Percentiles rank a stretch among this genome's conserved stretches.
Conservation (phyloP, 2,888 invertebrate genomes). For the Campaea margaritaria region DNA sequence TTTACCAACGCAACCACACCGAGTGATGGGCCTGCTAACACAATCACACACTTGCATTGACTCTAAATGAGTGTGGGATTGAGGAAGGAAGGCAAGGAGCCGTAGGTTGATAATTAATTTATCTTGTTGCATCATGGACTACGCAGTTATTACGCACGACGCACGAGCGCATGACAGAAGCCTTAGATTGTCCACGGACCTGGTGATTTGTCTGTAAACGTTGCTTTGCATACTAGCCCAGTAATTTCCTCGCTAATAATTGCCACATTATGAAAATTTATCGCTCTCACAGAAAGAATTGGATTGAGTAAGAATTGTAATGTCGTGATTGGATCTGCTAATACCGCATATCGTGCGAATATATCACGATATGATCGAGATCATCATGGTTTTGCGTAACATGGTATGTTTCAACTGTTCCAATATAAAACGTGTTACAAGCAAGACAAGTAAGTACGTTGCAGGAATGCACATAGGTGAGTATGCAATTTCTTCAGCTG, state of each 20-base stretch:
- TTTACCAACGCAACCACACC: slow-evolving; percentile 42
- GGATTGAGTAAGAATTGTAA: slow-evolving; percentile 23
- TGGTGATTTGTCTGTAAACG: slow-evolving; percentile 18
- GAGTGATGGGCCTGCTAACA: slow-evolving; percentile 42
- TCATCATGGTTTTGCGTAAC: slow-evolving; percentile 35
- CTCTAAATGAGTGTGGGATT: slow-evolving; percentile 48
- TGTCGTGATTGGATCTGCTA: slow-evolving; percentile 28
- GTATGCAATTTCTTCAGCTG: slow-evolving; percentile 44
- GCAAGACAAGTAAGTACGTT: slow-evolving; percentile 25
- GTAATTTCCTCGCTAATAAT: not conserved
- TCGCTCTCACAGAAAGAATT: slow-evolving; percentile 28
- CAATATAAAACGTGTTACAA: slow-evolving; percentile 30
- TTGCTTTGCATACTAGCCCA: slow-evolving; percentile 7
- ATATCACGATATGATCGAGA: slow-evolving; percentile 31
- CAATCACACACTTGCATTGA: slow-evolving; percentile 22
- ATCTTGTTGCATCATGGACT: slow-evolving; percentile 37
- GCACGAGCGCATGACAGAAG: slow-evolving; percentile 33
- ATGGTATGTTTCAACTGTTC: slow-evolving; percentile 14
- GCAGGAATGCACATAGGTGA: slow-evolving; percentile 34
- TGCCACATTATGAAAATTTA: slow-evolving; percentile 8
- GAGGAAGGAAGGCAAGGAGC: slow-evolving; percentile 49
- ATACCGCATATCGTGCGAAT: slow-evolving; percentile 27
- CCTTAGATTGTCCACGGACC: slow-evolving; percentile 25
- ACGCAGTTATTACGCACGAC: slow-evolving; percentile 23
- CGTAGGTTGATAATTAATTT: slow-evolving; percentile 52